Percentiles rank a stretch among this genome's conserved stretches.
Conservation (phyloP, 2,888 invertebrate species). For the Tricholauxania praeusta region DNA sequence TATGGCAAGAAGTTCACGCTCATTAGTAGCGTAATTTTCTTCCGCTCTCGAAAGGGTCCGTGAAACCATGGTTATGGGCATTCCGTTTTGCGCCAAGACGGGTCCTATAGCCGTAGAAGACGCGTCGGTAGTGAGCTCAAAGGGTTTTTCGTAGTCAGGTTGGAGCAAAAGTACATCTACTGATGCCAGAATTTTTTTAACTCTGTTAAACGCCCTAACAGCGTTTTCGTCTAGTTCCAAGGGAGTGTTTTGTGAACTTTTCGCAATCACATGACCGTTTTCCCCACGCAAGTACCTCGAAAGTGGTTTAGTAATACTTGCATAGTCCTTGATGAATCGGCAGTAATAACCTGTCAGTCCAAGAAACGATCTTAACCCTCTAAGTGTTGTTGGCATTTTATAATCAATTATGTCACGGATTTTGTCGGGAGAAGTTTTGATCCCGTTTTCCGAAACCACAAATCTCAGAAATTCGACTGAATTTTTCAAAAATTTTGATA, state of each 20-base stretch:
- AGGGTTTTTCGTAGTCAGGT: no score
- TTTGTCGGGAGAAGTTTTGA: conserved; percentile 38
- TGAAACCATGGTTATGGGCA: conserved; percentile 42
- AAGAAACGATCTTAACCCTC: conserved; percentile 33
- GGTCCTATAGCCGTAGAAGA: conserved; percentile 29
- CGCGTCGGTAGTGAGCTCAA: conserved; percentile 40
- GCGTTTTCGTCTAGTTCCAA: neutral
- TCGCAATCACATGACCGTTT: conserved; percentile 33
- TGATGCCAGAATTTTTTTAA: conserved; percentile 37
- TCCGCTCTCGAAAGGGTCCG: conserved; percentile 32
- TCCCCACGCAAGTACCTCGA: conserved; percentile 40
- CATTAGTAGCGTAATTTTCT: conserved; percentile 45
- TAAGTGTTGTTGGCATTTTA: conserved; percentile 33
- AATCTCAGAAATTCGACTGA: conserved; percentile 40
- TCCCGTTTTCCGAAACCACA: conserved; percentile 35
- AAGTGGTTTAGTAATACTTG: conserved; percentile 39
- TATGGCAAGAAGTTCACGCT: conserved; percentile 37
- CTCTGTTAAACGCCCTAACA: conserved; percentile 38
- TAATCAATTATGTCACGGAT: conserved; percentile 38
- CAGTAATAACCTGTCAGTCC: conserved; percentile 40
- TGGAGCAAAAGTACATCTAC: no score
- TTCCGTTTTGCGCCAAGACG: conserved; percentile 21
- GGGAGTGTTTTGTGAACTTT: conserved; percentile 37
- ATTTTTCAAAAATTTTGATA: conserved; percentile 33
- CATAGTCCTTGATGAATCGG: conserved; percentile 41